Base-by-base conservation (phyloP, 2,888 invertebrate species). In the Ecliptopera silaceata region DNA sequence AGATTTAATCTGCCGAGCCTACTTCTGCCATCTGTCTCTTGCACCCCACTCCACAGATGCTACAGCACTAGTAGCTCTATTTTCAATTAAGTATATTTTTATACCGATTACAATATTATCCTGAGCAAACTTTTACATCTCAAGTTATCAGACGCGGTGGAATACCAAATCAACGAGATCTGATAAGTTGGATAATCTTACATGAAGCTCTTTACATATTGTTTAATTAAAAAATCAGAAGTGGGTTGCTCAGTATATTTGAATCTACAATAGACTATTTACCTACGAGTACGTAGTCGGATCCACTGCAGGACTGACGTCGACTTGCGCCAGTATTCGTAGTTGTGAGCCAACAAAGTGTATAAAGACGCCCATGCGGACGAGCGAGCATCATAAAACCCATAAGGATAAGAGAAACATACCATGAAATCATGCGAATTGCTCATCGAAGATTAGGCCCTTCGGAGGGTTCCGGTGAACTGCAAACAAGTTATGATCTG, bases 401-500 rank as follows among this genome's bases (percentile, higher is more conserved):
- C 1, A 32, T 41, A 44, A 49, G 32, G 39, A 49, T 49, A 45
- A 49, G 32, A 26, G 38, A 48, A 55, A 39, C 17, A 55, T 15
- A 15, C 29, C 29, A 54, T 44, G 39, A 50, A 50, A 45, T 50
- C 45, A 50, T 50, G 49, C 41, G 43, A 50, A 50, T 56, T 8
- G 45, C 39, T 45, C 45, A 44, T 44, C 29, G 44, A 42, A 36
- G 42, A 22, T 46, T 11, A 41, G 31, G 32, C 18, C 45, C 34
- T 20, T 38, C 12, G 22, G 8, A 39, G 34, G 49, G 44, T 18
- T 17, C 18, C 44, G 29, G 13, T 50, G 56, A 12, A 39, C 47
- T 47, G 43, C 48, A 53, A 44, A 55, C 20, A 52, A 56, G 56
- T 59, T 64, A 64, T 59, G 64, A 64, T 59, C 56, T 59, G 61